Percentiles rank a stretch among this genome's conserved stretches.
phyloP scores from a whole-genome alignment of 2,888 invertebrate species.

The Ectropis crepuscularia region DNA sequence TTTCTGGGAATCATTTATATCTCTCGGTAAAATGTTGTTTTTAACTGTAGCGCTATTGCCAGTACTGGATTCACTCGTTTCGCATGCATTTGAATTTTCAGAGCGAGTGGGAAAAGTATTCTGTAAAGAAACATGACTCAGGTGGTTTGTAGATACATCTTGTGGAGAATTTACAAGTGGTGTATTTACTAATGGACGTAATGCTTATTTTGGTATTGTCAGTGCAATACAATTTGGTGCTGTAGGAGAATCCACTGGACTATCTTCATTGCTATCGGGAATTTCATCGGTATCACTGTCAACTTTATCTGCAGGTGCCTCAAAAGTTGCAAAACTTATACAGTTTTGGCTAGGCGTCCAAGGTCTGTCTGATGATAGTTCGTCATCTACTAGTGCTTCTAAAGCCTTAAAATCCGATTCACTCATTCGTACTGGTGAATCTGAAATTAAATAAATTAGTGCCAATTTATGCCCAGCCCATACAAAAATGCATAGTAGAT shows the following conservation, averaged over 20 bases:
- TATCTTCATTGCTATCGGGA: constrained; percentile 13
- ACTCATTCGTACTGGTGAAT: constrained; percentile 7
- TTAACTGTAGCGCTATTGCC: constrained; percentile 1
- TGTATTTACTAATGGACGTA: constrained; percentile 9
- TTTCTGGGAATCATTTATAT: constrained; percentile 1
- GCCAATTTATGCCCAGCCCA: constrained; percentile 2
- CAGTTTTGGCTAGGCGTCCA: constrained; percentile 8
- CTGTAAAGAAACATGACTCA: too few relatives aligned
- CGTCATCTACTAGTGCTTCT: neutral
- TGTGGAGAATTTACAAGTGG: constrained; percentile 7
- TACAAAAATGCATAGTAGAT: constrained; percentile 5
- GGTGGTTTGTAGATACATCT: too few relatives aligned
- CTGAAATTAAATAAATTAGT: constrained; percentile 5
- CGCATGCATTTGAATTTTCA: constrained; percentile 4
- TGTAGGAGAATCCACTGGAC: constrained; percentile 4
- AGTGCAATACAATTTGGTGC: constrained; percentile 5
- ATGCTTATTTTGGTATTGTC: constrained; percentile 9
- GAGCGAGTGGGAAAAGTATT: constrained; percentile 6
- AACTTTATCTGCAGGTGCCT: constrained; percentile 8
- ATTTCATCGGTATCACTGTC: constrained; percentile 1
- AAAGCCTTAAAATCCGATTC: constrained; percentile 6
- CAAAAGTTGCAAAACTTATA: constrained; percentile 7
- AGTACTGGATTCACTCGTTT: constrained; percentile 3
- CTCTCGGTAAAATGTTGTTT: neutral
- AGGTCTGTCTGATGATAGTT: constrained; percentile 12